These are phyloP conservation scores for Odocoileus hemionus DNA, from an alignment of 2,113 vertebrate genomes.

Conservation along the genomic window DNA sequence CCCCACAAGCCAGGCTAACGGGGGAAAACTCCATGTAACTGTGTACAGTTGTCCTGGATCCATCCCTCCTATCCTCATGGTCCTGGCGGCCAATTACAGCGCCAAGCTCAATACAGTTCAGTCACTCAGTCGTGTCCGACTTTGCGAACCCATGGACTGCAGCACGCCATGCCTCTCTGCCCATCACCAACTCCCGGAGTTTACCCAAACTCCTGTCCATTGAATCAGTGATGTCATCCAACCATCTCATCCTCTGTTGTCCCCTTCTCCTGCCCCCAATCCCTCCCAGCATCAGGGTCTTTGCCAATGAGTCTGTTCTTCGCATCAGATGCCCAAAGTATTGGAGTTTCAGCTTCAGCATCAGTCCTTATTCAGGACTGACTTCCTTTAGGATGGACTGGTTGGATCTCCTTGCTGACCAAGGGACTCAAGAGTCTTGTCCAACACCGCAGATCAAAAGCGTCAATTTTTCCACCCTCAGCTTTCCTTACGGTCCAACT, in stretches of 20 bases:
- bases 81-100: not conserved
- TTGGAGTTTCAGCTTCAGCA: not conserved
- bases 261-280: not conserved
- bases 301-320: not conserved
- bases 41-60: not conserved
- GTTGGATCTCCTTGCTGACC: not conserved
- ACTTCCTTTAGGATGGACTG: not conserved
- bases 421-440: not conserved
- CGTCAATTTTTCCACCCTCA: not conserved
- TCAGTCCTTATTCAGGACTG: not conserved
- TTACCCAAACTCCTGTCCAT: not conserved
- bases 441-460: not conserved
- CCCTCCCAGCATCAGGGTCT: not conserved
- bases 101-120: not conserved
- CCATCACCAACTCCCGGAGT: not conserved
- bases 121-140: not conserved
- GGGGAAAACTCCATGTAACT: fast-evolving
- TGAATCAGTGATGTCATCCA: not conserved
- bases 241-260: not conserved
- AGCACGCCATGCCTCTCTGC: not conserved
- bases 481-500: not conserved
- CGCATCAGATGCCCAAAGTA: not conserved
- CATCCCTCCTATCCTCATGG: not conserved
- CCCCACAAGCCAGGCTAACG: not conserved
- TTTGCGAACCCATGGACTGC: not conserved